Base-by-base conservation (phyloP, 2,797 vertebrate species). In the Pempheris klunzingeri region DNA sequence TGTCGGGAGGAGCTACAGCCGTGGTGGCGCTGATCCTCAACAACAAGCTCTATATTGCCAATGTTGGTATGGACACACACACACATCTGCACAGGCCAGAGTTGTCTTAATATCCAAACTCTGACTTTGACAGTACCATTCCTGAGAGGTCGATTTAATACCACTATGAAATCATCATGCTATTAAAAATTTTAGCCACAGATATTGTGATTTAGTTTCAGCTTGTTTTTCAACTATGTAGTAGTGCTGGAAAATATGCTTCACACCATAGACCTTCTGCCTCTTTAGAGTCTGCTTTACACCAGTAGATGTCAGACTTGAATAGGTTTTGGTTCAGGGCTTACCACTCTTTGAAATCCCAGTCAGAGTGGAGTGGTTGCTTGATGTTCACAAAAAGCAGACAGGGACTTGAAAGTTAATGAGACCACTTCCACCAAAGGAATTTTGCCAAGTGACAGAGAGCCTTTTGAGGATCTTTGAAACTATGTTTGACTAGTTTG, bases 41-140 rank as follows among this genome's bases (percentile, higher is more conserved):
- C 93, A 97, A 95, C 92, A 99, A 96, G 81, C 96, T 99, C 47
- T 98, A 97, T 53, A 95, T 99, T 0, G 98, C 98, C 86, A 99
- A 97, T 7, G 97, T 98, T 24, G 98, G 98, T 99, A 92, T 30
- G 95, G 69, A 55, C 36, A 70, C 63, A 53, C 43, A 50, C 9
- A 58, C 22, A 28, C 15, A n/a, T 52, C 41, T 11, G 36, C 30
- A 24, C 41, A 11, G 7, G 32, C 49, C 49, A 22, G 0, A 47
- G 11, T 17, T 22, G n/a, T 18, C 11, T 55, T 47, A 5, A 34
- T 28, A 17, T 3, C 3, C 24, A 38, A n/a, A 44, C 5, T 46
- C 10, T 47, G 34, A 20, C 28, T 59, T 58, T 68, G 14, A 32
- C 18, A 36, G 39, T 4, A 1, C 30, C 20, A 28, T 44, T 32